Conservation (phyloP, 2,888 invertebrate species). For the Ichneumon xanthorius region DNA sequence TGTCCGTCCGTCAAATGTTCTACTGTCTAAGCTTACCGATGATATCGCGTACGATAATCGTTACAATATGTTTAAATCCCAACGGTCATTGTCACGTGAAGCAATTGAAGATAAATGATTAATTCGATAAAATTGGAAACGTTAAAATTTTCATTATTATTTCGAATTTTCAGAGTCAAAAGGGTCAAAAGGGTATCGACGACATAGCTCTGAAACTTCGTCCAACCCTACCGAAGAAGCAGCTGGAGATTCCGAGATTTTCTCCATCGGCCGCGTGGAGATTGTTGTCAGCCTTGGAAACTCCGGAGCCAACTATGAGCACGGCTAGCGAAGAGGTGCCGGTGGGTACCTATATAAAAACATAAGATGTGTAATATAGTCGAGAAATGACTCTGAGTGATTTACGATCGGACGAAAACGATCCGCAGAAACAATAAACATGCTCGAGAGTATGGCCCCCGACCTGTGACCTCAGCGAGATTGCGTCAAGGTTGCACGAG, state of each 20-base stretch:
- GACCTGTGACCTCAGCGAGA: neutral
- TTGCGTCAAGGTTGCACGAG: slow-evolving; percentile 31
- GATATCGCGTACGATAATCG: too few relatives aligned
- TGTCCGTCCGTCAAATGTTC: too few relatives aligned
- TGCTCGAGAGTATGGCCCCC: slow-evolving; percentile 8
- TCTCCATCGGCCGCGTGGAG: slow-evolving; percentile 95
- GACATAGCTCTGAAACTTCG: slow-evolving; percentile 91
- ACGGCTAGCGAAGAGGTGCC: slow-evolving; percentile 82
- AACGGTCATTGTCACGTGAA: neutral
- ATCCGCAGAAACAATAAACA: slow-evolving; percentile 35
- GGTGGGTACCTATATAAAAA: slow-evolving; percentile 68
- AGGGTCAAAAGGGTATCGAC: slow-evolving; percentile 84
- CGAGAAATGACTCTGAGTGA: slow-evolving; percentile 46
- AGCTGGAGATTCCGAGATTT: slow-evolving; percentile 91
- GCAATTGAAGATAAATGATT: neutral
- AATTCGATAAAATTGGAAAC: neutral
- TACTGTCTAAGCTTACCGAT: too few relatives aligned
- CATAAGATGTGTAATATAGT: slow-evolving; percentile 27
- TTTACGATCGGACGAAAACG: slow-evolving; percentile 48
- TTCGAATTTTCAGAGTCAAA: slow-evolving; percentile 77
- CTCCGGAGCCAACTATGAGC: slow-evolving; percentile 82
- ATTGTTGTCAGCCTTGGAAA: slow-evolving; percentile 88
- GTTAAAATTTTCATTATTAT: neutral
- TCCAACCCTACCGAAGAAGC: slow-evolving; percentile 92
- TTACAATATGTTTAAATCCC: too few relatives aligned